Evolutionary conservation across 2,113 vertebrate species (phyloP).

Genomic region (Plotosus lineatus): DNA sequence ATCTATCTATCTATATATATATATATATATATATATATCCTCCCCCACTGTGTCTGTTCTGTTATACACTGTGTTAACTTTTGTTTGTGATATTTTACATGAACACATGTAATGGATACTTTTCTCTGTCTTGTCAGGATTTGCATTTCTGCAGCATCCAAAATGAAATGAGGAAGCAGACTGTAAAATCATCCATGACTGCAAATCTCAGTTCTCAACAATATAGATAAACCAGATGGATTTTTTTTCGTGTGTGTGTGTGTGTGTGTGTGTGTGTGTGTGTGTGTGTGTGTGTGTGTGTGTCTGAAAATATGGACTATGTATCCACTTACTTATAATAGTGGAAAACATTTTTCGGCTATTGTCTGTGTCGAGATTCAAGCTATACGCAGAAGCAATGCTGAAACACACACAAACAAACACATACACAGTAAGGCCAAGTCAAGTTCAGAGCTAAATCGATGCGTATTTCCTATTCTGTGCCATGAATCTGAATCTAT

Average conservation of each 20-base stretch:
- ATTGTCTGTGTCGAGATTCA: constrained; percentile 68
- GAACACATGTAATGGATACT: constrained; percentile 13
- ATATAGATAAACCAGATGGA: constrained; percentile 74
- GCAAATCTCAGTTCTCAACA: constrained; percentile 54
- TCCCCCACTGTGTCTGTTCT: background rate
- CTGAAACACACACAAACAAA: constrained; percentile 59
- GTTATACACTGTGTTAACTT: constrained; percentile 26
- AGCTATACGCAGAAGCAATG: constrained; percentile 59
- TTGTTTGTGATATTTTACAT: constrained; percentile 41
- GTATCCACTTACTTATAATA: constrained; percentile 70
- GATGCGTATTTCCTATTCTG: constrained; percentile 71
- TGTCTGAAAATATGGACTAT: constrained; percentile 67
- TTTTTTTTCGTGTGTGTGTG: background rate
- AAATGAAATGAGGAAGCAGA: constrained; percentile 54
- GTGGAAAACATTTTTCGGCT: constrained; percentile 72
- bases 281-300: constrained; percentile 8
- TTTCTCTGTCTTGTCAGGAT: constrained; percentile 8
- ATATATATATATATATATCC: background rate
- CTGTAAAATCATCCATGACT: constrained; percentile 66
- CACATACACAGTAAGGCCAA: constrained; percentile 57
- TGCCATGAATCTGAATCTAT: constrained; percentile 57
- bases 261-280: constrained; percentile 1
- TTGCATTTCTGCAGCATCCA: background rate
- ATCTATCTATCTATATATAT: background rate
- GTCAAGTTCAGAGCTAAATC: constrained; percentile 74